Base-by-base conservation (phyloP, 1,140 invertebrate species). In the Aleiodes sp. region DNA sequence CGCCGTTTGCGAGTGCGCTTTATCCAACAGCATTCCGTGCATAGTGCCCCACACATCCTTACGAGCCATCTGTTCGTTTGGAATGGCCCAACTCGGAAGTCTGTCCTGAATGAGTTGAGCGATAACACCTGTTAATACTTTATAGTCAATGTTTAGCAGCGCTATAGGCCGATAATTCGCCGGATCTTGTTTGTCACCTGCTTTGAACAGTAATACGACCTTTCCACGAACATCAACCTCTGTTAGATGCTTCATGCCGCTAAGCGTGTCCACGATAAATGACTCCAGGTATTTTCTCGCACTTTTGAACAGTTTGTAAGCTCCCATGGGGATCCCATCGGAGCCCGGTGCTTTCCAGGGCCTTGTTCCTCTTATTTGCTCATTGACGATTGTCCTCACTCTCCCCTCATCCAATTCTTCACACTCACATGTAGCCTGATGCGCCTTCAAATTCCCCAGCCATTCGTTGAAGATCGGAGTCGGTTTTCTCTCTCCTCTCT, bases 61-160 rank as follows among this genome's bases (percentile, higher is more conserved):
- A 33, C 73, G 60, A 3, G 72, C 74, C 52, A 77, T 46, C 61
- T 78, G 75, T 62, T 77, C 73, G 3, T 12, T 41, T 0, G 70
- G 74, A 6, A 76, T 73, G 8, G 56, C 41, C 70, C 74, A 70
- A 1, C 59, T 64, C 29, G 70, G 62, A 8, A 74, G 43, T 9
- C 21, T 9, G 52, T 71, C 63, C 39, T 62, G 60, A 9, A 76
- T 41, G 9, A 59, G 29, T 4, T 28, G 46, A 29, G 70, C 62
- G 21, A 78, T 70, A 9, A 65, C 63, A 24, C 71, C 65, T 8
- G 75, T 77, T 16, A 73, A 26, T n/a, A 75, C 41, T 68, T 78
- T 77, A 64, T 76, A 78, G 24, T 76, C 75, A 2, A 66, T 66
- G 35, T 74, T 74, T 9, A 73, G 39, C 1, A 70, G 14, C 6